Conservation (phyloP, 2,888 invertebrate species). For the Anthrax anthrax region DNA sequence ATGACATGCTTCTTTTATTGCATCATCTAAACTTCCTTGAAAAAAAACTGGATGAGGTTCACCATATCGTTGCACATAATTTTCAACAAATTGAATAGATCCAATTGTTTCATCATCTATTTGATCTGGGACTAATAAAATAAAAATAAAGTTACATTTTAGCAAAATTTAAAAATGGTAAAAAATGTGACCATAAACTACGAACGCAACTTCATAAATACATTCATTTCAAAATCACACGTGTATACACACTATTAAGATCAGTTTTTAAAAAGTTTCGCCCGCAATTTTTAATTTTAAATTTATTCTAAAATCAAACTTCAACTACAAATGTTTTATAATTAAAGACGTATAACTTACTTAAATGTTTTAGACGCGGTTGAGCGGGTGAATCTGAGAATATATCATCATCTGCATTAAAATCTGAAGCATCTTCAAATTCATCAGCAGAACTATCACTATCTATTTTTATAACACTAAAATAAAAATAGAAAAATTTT, state of each 20-base stretch:
- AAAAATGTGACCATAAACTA: too few relatives aligned
- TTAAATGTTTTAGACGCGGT: slow-evolving; percentile 59
- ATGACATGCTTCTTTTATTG: slow-evolving; percentile 76
- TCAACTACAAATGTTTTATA: background rate
- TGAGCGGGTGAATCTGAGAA: slow-evolving; percentile 61
- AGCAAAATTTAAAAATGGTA: too few relatives aligned
- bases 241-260: too few relatives aligned
- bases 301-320: background rate
- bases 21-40: slow-evolving; percentile 80
- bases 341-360: slow-evolving; percentile 40
- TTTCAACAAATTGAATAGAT: slow-evolving; percentile 71
- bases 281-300: background rate
- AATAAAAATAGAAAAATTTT: slow-evolving; percentile 2
- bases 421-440: slow-evolving; percentile 73
- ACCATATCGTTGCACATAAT: slow-evolving; percentile 67
- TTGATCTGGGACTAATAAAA: slow-evolving; percentile 61
- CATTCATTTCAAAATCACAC: too few relatives aligned
- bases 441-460: slow-evolving; percentile 64
- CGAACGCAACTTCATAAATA: too few relatives aligned
- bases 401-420: slow-evolving; percentile 75
- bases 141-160: background rate
- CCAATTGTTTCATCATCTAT: slow-evolving; percentile 75
- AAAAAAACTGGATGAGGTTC: slow-evolving; percentile 79
- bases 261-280: too few relatives aligned
- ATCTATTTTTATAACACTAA: slow-evolving; percentile 21